Percentiles rank a stretch among this genome's conserved stretches.
These are phyloP conservation scores for Ceratosolen solmsi DNA, from an alignment of 1,140 invertebrate genomes.

Conservation along the genomic window DNA sequence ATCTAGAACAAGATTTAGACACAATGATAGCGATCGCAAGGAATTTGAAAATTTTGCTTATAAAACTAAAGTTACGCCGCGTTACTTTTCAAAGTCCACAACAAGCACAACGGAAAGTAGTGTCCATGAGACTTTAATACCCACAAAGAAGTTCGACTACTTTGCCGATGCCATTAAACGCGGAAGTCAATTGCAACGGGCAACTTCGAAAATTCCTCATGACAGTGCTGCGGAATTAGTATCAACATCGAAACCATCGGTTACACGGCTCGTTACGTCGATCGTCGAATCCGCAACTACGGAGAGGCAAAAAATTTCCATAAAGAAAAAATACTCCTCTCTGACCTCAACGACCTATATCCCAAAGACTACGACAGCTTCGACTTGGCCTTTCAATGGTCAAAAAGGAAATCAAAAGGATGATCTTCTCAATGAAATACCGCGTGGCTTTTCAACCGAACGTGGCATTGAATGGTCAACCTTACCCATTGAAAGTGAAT, in stretches of 20 bases:
- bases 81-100: slow-evolving; percentile 60
- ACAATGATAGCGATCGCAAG: slow-evolving; percentile 46
- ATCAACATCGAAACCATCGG: slow-evolving; percentile 61
- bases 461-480: slow-evolving; percentile 65
- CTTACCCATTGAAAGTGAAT: slow-evolving; percentile 68
- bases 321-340: slow-evolving; percentile 70
- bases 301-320: slow-evolving; percentile 70
- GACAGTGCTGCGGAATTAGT: slow-evolving; percentile 52
- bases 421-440: slow-evolving; percentile 63
- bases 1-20: slow-evolving; percentile 57
- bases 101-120: slow-evolving; percentile 60
- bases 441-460: slow-evolving; percentile 58
- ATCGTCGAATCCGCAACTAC: slow-evolving; percentile 72
- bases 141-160: slow-evolving; percentile 69
- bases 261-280: slow-evolving; percentile 72
- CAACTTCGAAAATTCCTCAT: slow-evolving; percentile 51
- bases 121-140: slow-evolving; percentile 67
- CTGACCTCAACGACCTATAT: slow-evolving; percentile 64
- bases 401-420: slow-evolving; percentile 46
- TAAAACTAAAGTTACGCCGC: slow-evolving; percentile 54
- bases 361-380: slow-evolving; percentile 53
- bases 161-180: slow-evolving; percentile 66
- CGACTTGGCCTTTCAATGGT: not conserved
- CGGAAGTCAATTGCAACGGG: slow-evolving; percentile 65
- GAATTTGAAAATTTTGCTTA: slow-evolving; percentile 41